A percentile compares a stretch with the other conserved stretches of the same genome.
These are phyloP conservation scores for Syrphus vitripennis DNA, from an alignment of 2,888 invertebrate species.

Conservation along the genomic window DNA sequence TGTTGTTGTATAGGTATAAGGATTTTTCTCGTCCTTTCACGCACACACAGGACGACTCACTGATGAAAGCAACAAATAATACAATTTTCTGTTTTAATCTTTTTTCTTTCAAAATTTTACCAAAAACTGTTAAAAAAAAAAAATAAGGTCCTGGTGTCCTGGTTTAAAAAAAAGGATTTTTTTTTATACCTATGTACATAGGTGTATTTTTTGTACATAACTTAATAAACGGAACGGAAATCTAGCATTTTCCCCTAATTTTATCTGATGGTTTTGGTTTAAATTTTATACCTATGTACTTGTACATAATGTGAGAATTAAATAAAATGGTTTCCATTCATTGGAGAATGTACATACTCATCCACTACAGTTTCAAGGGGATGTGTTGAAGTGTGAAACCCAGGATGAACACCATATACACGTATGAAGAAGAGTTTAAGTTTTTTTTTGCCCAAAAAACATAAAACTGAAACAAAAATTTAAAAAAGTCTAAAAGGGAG, in stretches of 20 bases:
- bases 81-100: constrained; percentile 51
- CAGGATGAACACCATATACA: neutral
- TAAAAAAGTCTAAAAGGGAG: neutral
- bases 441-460: no score
- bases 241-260: constrained; percentile 24
- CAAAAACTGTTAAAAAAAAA: constrained; percentile 39
- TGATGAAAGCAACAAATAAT: constrained; percentile 55
- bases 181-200: neutral
- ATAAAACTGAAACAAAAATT: neutral
- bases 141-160: constrained; percentile 1
- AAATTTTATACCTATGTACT: neutral
- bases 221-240: constrained; percentile 58
- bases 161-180: constrained; percentile 1
- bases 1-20: neutral
- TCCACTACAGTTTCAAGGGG: constrained; percentile 33
- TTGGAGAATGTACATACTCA: constrained; percentile 55
- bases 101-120: constrained; percentile 41
- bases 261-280: neutral
- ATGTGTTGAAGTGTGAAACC: neutral
- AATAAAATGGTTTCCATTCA: constrained; percentile 62
- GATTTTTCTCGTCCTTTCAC: neutral
- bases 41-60: no score
- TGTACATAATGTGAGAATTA: constrained; percentile 19
- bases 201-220: no score
- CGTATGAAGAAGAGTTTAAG: no score